Evolutionary conservation across 2,113 vertebrate genomes (phyloP), one percentile per base, ranked within the genome.

Genomic region (Sardina pilchardus): DNA sequence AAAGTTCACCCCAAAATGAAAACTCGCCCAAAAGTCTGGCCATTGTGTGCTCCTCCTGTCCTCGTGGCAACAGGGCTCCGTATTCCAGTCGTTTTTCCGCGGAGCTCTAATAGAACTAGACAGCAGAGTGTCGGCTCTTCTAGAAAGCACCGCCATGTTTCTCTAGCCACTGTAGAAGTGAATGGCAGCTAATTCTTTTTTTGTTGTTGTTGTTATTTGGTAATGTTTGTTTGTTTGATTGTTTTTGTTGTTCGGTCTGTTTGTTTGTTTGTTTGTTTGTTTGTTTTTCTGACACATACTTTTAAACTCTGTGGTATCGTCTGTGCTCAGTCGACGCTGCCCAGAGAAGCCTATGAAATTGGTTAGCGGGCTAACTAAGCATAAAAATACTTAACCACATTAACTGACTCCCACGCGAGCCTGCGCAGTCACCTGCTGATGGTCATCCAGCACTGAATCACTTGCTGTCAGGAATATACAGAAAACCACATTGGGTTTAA

Each of bases 201-300:
- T 78, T 78, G 34, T 30, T n/a, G n/a, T n/a, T n/a, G n/a, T n/a
- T n/a, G n/a, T n/a, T n/a, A n/a, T n/a, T 3, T 36, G 9, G 12
- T 30, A 63, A n/a, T 21, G 8, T 12, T 78, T 78, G 10, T 78
- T 34, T 36, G 24, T 34, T 36, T 78, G 8, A 4, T 26, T 26
- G 24, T 67, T 5, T 34, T 71, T 30, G 9, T 30, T 34, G 63
- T 7, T 34, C 30, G 8, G 63, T 14, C 3, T 71, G 9, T 34
- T 71, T 71, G n/a, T 30, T 71, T 26, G 63, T 71, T 71, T 30
- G 63, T 71, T 71, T 71, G 21, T 63, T 63, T 63, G 59, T 59
- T 59, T 19, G 8, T 5, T 71, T 71, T 71, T 71, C 30, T 36
- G 71, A 67, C 16, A 26, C 12, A 12, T 71, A 0, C 30, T 16